Evolutionary conservation across 2,113 vertebrate species (phyloP), one percentile per base, ranked within the genome.

Genomic region (Lates calcarifer): DNA sequence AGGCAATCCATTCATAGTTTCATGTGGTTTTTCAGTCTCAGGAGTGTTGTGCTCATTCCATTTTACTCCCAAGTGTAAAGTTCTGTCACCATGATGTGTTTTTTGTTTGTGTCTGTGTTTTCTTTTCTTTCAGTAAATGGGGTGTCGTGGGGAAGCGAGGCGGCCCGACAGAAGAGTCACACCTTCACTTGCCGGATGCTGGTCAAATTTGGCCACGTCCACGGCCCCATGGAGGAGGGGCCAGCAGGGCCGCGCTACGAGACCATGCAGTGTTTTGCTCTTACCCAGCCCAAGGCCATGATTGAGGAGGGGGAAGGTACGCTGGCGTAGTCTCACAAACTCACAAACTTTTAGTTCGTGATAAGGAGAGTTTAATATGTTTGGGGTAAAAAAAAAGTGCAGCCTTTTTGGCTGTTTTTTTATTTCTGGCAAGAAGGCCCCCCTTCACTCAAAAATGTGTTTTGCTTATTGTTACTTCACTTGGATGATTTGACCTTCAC

Each of bases 241-340:
- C 82, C 84, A 6, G 96, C 94, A 57, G 91, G 92, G 77, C 96
- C 96, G 6, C 95, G 96, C 94, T 98, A 97, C 0, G 98, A 99
- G 93, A 99, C 97, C 66, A 99, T 99, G 98, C 98, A 99, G 85
- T 99, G 98, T 90, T 99, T 99, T 77, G 98, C 98, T 78, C 95
- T 99, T 35, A 99, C 97, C 1, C 98, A 99, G 89, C 98, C 98
- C 29, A 97, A 97, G 82, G 97, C 98, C 83, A 98, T 99, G 96
- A 97, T 98, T 88, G 98, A 99, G 87, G 98, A 99, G 79, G 98
- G 98, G 0, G 98, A 99, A 96, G 98, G 98, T 99, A 84, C 24
- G 2, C 33, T 24, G 28, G 28, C 68, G 26, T 8, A 15, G 9
- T 13, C 24, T 17, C 8, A 58, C 37, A 13, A 0, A 56, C 1